Conservation (phyloP, 2,888 invertebrate genomes). For the Metopia argyrocephala region DNA sequence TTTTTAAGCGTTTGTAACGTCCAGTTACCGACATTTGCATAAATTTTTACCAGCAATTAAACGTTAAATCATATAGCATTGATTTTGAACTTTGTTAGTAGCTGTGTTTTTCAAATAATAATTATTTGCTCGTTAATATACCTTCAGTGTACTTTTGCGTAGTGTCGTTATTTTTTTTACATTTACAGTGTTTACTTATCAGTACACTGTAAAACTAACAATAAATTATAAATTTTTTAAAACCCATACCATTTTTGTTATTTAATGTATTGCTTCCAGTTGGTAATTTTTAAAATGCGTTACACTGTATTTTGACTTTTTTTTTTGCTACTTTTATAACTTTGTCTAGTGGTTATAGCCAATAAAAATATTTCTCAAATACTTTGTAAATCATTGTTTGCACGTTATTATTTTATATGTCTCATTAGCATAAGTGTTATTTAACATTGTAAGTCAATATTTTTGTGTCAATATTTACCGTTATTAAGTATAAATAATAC, state of each 20-base stretch:
- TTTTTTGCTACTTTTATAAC: neutral
- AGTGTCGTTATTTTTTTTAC: neutral
- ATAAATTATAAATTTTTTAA: neutral
- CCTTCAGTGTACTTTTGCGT: neutral
- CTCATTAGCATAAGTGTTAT: conserved; percentile 12
- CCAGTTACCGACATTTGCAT: conserved; percentile 4
- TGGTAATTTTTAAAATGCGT: too few species aligned
- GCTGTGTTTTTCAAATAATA: neutral
- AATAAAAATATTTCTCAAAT: neutral
- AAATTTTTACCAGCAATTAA: neutral
- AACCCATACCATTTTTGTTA: too few species aligned
- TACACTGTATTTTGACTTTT: neutral
- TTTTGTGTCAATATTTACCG: conserved; percentile 27
- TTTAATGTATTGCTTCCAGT: too few species aligned
- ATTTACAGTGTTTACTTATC: too few species aligned
- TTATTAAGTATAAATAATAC: conserved; percentile 7
- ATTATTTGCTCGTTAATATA: conserved; percentile 45
- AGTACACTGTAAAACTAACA: neutral
- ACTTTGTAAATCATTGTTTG: conserved; percentile 3
- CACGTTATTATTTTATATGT: neutral
- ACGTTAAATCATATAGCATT: conserved; percentile 32
- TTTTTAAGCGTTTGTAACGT: conserved; percentile 7
- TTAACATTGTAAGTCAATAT: conserved; percentile 34
- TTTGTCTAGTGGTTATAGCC: neutral
- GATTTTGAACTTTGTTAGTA: conserved; percentile 53